A percentile compares a stretch with the other conserved stretches of the same genome.
Evolutionary conservation across 2,888 invertebrate genomes (phyloP).

Genomic region (Aphidoletes aphidimyza): DNA sequence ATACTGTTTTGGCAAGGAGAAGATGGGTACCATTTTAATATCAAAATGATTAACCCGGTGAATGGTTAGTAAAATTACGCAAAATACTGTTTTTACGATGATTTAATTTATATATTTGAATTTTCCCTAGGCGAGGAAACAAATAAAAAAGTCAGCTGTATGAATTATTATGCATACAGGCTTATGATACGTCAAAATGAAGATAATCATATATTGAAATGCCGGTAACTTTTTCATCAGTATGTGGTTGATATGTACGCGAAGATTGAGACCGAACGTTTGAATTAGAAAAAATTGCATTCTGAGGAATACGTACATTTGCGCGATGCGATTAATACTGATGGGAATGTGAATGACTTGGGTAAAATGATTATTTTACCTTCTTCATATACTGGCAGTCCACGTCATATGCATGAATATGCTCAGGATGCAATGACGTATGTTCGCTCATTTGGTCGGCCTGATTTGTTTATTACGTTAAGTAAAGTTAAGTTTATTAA

Average conservation of each 20-base stretch:
- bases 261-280: constrained; percentile 62
- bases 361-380: constrained; percentile 57
- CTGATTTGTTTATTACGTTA: constrained; percentile 57
- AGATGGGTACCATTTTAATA: too few species aligned
- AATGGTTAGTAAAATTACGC: too few species aligned
- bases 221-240: constrained; percentile 61
- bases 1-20: too few species aligned
- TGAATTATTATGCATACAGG: constrained; percentile 42
- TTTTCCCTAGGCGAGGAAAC: constrained; percentile 55
- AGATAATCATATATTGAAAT: constrained; percentile 59
- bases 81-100: too few species aligned
- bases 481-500: constrained; percentile 16
- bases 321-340: constrained; percentile 61
- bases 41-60: too few species aligned
- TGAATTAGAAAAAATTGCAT: constrained; percentile 61
- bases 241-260: constrained; percentile 63
- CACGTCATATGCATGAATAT: constrained; percentile 58
- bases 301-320: constrained; percentile 62
- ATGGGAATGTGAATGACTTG: constrained; percentile 59
- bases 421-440: constrained; percentile 58
- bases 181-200: constrained; percentile 54
- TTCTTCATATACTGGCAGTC: constrained; percentile 57
- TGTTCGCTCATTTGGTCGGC: constrained; percentile 57
- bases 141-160: constrained; percentile 55
- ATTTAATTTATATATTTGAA: too few species aligned